Evolutionary conservation across 2,888 invertebrate genomes (phyloP), one percentile per base, ranked within the genome.

Genomic region (Erebia epiphron): DNA sequence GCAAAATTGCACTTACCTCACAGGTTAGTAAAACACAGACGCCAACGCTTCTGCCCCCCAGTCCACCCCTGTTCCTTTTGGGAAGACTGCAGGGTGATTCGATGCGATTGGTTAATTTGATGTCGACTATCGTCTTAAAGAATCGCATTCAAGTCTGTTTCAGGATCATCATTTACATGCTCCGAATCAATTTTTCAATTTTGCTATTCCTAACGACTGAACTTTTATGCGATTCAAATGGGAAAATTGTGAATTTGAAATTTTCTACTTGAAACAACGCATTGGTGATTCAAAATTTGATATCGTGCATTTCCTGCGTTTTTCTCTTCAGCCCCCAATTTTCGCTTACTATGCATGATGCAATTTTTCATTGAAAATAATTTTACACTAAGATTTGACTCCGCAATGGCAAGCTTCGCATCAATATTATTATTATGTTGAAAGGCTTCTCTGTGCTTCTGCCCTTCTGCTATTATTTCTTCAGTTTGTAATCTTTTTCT

Each of bases 1-100:
- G 89, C 93, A 91, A 92, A 93, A 93, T 93, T 93, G 93, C 93
- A 93, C 93, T 92, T 93, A 92, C 88, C 92, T 93, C 91, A 91
- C 93, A 93, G 93, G 93, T 93, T 92, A 93, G 93, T 93, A 93
- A 85, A 89, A 82, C 89, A 89, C 91, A 84, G 85, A 89, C 87
- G 89, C 91, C 90, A 90, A 90, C 87, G 92, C 91, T 91, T 90
- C 87, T 86, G 85, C 86, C 90, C 87, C 88, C 93, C 92, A 91
- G 92, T 92, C 91, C 92, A 91, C 92, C 93, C 93, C 92, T 92
- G 92, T 91, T 88, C 84, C 88, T 86, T 83, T 90, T 88, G 91
- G 93, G 92, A 92, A 92, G 93, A 92, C 93, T 92, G 92, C 91
- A 90, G 93, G 92, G 91, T 89, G 84, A 86, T 83, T 80, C 67